Evolutionary conservation across 2,113 vertebrate species (phyloP).

Genomic region (Zeus faber): DNA sequence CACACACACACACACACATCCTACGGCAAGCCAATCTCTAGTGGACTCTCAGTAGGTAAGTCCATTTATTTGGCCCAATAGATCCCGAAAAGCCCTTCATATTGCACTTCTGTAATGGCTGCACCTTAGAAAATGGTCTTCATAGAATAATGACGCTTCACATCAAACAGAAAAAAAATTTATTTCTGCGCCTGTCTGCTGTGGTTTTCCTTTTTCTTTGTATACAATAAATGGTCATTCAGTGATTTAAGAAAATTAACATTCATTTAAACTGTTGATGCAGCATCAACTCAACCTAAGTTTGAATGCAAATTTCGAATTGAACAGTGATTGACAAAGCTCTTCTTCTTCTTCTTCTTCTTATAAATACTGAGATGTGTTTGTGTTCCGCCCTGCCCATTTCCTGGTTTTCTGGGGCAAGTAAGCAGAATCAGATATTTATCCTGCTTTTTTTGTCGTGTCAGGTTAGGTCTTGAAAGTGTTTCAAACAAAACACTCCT

Average conservation of each 20-base stretch:
- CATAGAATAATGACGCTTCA: conserved; percentile 14
- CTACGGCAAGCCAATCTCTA: conserved; percentile 11
- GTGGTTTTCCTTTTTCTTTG: conserved; percentile 11
- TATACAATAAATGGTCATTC: conserved; percentile 7
- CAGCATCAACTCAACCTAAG: conserved; percentile 10
- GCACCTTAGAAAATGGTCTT: conserved; percentile 22
- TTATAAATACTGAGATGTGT: conserved; percentile 27
- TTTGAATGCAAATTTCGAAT: not conserved
- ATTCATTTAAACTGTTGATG: conserved; percentile 15
- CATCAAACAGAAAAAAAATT: conserved; percentile 12
- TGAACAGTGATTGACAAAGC: not conserved
- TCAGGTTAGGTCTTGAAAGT: no score
- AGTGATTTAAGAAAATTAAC: conserved; percentile 19
- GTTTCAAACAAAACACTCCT: conserved; percentile 34
- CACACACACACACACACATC: not conserved
- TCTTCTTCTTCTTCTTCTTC: no score
- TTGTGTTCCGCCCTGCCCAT: conserved; percentile 32
- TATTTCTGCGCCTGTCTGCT: not conserved
- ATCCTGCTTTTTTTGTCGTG: conserved; percentile 29
- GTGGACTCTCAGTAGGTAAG: conserved; percentile 17
- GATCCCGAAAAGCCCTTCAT: conserved; percentile 16
- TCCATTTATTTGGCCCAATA: conserved; percentile 31
- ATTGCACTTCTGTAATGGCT: conserved; percentile 13
- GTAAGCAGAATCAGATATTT: conserved; percentile 53
- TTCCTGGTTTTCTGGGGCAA: conserved; percentile 52